Percentiles rank a stretch among this genome's conserved stretches.
Evolutionary conservation across 2,113 vertebrate species (phyloP).

Genomic region (cat (Felis catus)): F.catus_Fca126_mat1.0 CM031412.1:42617501-42618000

Average conservation of each 20-base stretch:
- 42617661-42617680: slow-evolving; percentile 64
- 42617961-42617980: neutral
- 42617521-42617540: slow-evolving; percentile 78
- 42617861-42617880: neutral
- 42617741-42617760: slow-evolving; percentile 53
- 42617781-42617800: neutral
- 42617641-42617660: slow-evolving; percentile 70
- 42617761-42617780: slow-evolving; percentile 30
- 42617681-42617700: slow-evolving; percentile 66
- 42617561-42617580: slow-evolving; percentile 83
- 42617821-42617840: neutral
- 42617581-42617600: slow-evolving; percentile 81
- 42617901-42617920: slow-evolving; percentile 1
- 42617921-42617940: neutral
- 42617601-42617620: slow-evolving; percentile 81
- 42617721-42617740: neutral
- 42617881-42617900: neutral
- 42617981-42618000: neutral
- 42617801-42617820: neutral
- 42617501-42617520: slow-evolving; percentile 79
- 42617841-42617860: neutral
- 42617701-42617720: slow-evolving; percentile 32
- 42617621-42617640: slow-evolving; percentile 70
- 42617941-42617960: neutral
- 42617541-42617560: slow-evolving; percentile 67